phyloP scores from a whole-genome alignment of 2,113 vertebrate genomes.

The Melanerpes formicivorus region DNA sequence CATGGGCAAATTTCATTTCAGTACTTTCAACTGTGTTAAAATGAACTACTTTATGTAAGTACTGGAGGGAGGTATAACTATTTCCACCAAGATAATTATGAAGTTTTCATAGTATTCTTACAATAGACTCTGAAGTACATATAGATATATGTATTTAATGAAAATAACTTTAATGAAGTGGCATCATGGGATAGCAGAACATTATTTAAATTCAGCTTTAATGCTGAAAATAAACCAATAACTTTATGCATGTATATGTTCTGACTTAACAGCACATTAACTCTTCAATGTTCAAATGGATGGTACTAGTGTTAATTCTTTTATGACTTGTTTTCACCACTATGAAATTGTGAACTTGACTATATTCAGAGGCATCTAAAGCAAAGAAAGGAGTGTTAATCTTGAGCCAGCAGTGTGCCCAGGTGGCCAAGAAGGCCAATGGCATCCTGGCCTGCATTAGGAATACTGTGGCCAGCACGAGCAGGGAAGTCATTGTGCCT shows the following conservation, averaged over 20 bases:
- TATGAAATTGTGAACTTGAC: neutral
- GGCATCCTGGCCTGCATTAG: too few species aligned
- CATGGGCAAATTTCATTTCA: neutral
- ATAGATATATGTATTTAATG: neutral
- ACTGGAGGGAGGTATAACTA: neutral
- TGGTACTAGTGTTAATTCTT: neutral
- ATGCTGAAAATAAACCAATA: neutral
- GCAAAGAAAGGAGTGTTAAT: neutral
- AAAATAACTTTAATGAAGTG: neutral
- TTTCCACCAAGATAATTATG: neutral
- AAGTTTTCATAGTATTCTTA: neutral
- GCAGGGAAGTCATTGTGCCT: too few species aligned
- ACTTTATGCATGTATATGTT: neutral
- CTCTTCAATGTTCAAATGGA: neutral
- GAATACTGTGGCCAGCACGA: too few species aligned
- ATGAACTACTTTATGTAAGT: neutral
- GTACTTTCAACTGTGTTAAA: neutral
- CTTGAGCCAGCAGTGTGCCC: neutral
- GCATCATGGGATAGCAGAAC: neutral
- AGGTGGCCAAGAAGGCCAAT: too few species aligned
- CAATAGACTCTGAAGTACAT: neutral
- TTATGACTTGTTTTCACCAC: neutral
- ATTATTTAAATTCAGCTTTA: neutral
- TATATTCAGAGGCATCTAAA: neutral
- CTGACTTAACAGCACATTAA: neutral